Evolutionary conservation across 2,888 invertebrate genomes (phyloP).

Genomic region (Dynastes maya): DNA sequence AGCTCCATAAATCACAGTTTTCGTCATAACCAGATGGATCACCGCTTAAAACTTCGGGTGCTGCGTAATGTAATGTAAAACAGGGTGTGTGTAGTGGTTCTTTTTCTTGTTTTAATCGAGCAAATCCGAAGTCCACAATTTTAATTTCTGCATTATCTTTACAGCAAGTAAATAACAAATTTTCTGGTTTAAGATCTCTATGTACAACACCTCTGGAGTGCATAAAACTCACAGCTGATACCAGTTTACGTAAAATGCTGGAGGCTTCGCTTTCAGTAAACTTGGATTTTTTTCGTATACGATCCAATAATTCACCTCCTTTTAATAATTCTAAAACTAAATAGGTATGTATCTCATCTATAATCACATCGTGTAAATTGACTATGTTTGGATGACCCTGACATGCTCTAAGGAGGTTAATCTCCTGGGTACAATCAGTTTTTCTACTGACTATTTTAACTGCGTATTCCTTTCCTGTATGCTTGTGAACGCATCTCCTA

Average conservation of each 20-base stretch:
- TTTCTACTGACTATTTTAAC: constrained; percentile 88
- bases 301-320: constrained; percentile 86
- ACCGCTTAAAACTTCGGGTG: constrained; percentile 89
- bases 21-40: constrained; percentile 85
- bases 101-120: constrained; percentile 80
- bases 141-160: constrained; percentile 79
- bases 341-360: constrained; percentile 90
- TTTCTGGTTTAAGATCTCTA: constrained; percentile 95
- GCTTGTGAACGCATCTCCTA: constrained; percentile 83
- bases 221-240: constrained; percentile 88
- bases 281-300: constrained; percentile 77
- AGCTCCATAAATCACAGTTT: constrained; percentile 96
- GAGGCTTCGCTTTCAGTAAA: constrained; percentile 87
- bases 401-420: constrained; percentile 85
- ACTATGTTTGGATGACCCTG: constrained; percentile 94
- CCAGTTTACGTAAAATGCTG: constrained; percentile 86
- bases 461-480: constrained; percentile 84
- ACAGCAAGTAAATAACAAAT: constrained; percentile 79
- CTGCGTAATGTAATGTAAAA: constrained; percentile 95
- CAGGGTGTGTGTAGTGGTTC: constrained; percentile 87
- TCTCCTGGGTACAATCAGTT: constrained; percentile 81
- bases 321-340: constrained; percentile 89
- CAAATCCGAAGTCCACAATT: constrained; percentile 97
- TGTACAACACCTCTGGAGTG: constrained; percentile 91
- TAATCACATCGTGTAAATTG: constrained; percentile 85